phyloP scores from a whole-genome alignment of 1,140 invertebrate genomes.

The Tachypleus tridentatus region DNA sequence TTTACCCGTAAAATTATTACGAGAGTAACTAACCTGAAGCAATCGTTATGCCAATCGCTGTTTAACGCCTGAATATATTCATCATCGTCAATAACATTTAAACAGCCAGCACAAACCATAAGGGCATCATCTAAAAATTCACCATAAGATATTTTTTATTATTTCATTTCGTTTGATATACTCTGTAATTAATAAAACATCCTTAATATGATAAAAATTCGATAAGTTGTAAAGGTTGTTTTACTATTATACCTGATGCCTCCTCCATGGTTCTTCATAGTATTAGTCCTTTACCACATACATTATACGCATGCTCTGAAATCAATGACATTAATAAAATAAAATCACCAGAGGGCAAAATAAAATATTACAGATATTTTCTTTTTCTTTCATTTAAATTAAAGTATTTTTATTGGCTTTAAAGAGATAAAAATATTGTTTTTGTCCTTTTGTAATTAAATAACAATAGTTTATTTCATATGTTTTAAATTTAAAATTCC shows the following conservation, averaged over 20 bases:
- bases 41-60: slow-evolving; percentile 76
- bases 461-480: no score
- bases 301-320: no score
- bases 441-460: no score
- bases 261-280: background rate
- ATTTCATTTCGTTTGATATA: background rate
- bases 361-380: no score
- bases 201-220: background rate
- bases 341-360: no score
- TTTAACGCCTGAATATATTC: slow-evolving; percentile 63
- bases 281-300: background rate
- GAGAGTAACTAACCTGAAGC: slow-evolving; percentile 50
- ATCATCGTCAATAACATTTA: slow-evolving; percentile 57
- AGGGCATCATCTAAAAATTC: slow-evolving; percentile 14
- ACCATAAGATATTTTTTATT: background rate
- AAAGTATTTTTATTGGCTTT: no score
- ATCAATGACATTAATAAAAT: no score
- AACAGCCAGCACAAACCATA: slow-evolving; percentile 51
- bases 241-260: background rate
- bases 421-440: no score
- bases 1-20: background rate
- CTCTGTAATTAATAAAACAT: background rate
- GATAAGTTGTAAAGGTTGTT: background rate
- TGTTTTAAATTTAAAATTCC: no score
- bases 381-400: no score